Evolutionary conservation across 2,888 invertebrate species (phyloP).

Genomic region (Boloria euphrosyne): DNA sequence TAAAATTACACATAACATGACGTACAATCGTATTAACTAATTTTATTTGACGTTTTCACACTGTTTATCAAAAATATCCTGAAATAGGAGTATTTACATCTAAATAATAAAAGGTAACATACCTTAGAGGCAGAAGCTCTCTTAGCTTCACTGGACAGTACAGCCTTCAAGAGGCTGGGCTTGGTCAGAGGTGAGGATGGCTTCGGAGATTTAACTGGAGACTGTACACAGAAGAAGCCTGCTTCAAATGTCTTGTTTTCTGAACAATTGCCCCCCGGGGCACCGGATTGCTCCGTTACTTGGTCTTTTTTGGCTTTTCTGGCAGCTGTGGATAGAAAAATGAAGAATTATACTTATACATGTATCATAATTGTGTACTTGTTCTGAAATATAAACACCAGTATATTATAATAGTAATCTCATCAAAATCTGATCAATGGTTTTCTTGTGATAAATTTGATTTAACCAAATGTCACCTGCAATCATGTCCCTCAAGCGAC

Average conservation of each 20-base stretch:
- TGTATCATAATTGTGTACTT: too few relatives aligned
- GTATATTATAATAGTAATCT: too few relatives aligned
- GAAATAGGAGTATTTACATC: too few relatives aligned
- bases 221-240: constrained; percentile 70
- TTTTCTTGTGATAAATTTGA: too few relatives aligned
- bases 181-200: constrained; percentile 38
- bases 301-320: constrained; percentile 63
- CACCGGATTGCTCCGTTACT: constrained; percentile 23
- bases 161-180: constrained; percentile 56
- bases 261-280: not conserved
- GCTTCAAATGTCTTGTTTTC: constrained; percentile 67
- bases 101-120: too few relatives aligned
- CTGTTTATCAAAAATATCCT: too few relatives aligned
- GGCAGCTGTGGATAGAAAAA: constrained; percentile 55
- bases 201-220: constrained; percentile 58
- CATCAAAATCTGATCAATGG: too few relatives aligned
- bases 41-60: too few relatives aligned
- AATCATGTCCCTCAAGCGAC: constrained; percentile 65
- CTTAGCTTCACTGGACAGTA: constrained; percentile 69
- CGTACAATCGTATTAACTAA: too few relatives aligned
- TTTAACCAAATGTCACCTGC: constrained; percentile 53
- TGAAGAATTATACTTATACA: not conserved
- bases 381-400: not conserved
- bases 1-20: too few relatives aligned
- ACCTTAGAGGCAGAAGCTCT: constrained; percentile 66